These are phyloP conservation scores for Lapara coniferarum DNA, from an alignment of 2,888 invertebrate genomes.

Conservation along the genomic window DNA sequence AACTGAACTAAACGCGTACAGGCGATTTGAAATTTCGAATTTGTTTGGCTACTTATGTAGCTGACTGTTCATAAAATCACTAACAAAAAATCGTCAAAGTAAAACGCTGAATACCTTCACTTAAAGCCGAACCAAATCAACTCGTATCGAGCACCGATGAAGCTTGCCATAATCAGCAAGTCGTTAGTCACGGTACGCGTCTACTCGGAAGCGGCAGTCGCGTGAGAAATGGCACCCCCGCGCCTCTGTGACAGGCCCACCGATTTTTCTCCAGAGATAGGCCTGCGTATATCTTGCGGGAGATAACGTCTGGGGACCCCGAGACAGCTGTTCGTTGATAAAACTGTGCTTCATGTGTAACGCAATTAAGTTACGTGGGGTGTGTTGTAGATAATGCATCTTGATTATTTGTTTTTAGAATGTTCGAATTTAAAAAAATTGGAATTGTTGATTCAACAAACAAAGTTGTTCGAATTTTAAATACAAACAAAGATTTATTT, in stretches of 20 bases:
- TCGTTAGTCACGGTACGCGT: conserved; percentile 43
- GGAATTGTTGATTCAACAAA: too few species aligned
- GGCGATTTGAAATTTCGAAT: too few species aligned
- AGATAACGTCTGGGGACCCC: conserved; percentile 54
- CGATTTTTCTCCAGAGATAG: conserved; percentile 72
- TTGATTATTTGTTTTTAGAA: neutral
- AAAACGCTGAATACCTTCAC: neutral
- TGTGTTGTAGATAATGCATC: neutral
- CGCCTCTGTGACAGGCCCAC: conserved; percentile 57
- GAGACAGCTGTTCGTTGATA: conserved; percentile 53
- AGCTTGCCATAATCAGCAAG: conserved; percentile 44
- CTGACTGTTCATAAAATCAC: too few species aligned
- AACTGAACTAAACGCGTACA: too few species aligned
- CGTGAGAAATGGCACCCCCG: conserved; percentile 63
- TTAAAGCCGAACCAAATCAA: neutral
- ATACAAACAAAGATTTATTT: too few species aligned
- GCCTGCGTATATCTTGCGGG: conserved; percentile 55
- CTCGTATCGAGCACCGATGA: conserved; percentile 4
- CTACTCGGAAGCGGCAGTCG: conserved; percentile 50
- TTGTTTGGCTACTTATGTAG: too few species aligned
- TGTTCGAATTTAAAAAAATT: too few species aligned
- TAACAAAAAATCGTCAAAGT: too few species aligned
- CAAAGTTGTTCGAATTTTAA: too few species aligned
- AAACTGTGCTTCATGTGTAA: conserved; percentile 27
- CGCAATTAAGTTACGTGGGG: conserved; percentile 22